phyloP scores from a whole-genome alignment of 2,797 vertebrate species.

The Chloroceryle inda region DNA sequence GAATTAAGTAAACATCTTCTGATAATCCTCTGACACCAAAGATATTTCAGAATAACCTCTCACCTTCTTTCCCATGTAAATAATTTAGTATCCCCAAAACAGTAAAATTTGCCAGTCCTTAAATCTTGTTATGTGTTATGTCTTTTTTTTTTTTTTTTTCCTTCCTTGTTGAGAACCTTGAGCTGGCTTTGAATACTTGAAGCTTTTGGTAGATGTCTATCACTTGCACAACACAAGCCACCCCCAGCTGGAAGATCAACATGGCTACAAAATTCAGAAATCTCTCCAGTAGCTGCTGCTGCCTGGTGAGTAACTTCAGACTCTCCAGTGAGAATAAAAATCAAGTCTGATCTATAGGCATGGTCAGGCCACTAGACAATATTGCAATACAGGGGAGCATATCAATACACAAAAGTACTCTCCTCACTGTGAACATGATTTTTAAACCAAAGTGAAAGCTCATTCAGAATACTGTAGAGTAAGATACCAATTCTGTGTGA shows the following conservation, averaged over 20 bases:
- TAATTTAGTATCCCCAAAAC: neutral
- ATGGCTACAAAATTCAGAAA: neutral
- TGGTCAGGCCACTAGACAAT: neutral
- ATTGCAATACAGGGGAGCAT: neutral
- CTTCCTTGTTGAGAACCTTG: neutral
- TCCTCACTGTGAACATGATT: neutral
- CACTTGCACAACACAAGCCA: neutral
- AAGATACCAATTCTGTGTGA: neutral
- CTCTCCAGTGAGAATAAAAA: neutral
- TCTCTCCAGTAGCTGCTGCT: neutral
- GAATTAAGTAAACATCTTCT: neutral
- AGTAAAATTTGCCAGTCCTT: neutral
- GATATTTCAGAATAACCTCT: neutral
- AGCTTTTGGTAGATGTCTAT: neutral
- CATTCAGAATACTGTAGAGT: neutral
- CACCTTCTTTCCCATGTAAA: neutral
- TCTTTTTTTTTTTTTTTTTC: neutral
- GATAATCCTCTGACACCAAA: neutral
- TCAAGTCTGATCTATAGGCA: neutral
- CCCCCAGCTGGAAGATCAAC: neutral
- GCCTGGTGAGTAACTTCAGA: neutral
- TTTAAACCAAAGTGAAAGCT: neutral
- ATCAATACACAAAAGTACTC: neutral
- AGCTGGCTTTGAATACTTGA: neutral
- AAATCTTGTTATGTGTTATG: neutral